phyloP scores from a whole-genome alignment of 2,797 vertebrate genomes.

The Somateria mollissima region DNA sequence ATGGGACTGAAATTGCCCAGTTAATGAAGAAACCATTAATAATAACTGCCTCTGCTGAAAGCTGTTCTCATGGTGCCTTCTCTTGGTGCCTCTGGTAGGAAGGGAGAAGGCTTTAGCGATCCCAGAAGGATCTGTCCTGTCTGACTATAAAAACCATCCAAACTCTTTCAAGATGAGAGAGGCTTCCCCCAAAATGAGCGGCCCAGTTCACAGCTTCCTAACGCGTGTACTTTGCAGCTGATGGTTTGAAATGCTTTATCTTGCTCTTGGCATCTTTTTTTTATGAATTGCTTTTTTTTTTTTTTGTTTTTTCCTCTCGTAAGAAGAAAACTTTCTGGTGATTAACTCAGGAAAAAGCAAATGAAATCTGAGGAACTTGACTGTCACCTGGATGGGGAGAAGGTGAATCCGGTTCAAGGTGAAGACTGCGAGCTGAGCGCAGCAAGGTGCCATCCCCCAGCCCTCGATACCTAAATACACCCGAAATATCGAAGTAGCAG shows the following conservation, averaged over 20 bases:
- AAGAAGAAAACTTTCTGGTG: not conserved
- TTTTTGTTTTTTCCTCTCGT: no score
- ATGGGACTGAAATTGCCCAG: constrained; percentile 8
- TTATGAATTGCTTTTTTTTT: not conserved
- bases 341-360: not conserved
- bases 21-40: constrained; percentile 39
- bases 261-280: not conserved
- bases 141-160: not conserved
- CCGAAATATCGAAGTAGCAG: not conserved
- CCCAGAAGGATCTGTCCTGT: not conserved
- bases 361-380: not conserved
- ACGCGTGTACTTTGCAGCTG: not conserved
- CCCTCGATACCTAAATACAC: not conserved
- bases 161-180: not conserved
- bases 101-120: not conserved
- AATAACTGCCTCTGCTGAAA: not conserved
- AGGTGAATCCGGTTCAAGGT: not conserved
- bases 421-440: not conserved
- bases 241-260: not conserved
- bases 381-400: not conserved
- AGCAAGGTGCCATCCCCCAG: not conserved
- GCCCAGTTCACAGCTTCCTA: not conserved
- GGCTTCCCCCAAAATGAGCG: not conserved
- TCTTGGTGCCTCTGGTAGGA: not conserved
- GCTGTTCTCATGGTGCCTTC: not conserved